Conservation (phyloP, 2,113 vertebrate species). For the Rhabdomys dilectus region DNA sequence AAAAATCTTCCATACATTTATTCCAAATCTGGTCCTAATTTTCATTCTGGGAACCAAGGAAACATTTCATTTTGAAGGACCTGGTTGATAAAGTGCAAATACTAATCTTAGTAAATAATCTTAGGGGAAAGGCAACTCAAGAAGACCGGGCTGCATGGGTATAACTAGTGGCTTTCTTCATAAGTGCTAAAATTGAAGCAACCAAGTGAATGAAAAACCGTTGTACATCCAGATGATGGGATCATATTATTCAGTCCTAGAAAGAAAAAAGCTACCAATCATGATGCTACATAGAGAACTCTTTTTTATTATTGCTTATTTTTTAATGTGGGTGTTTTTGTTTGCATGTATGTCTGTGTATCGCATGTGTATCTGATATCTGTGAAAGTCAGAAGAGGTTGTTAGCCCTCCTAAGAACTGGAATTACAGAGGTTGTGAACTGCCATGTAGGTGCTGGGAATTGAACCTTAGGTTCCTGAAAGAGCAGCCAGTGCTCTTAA, state of each 20-base stretch:
- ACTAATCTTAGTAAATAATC: neutral
- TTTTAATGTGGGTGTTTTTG: neutral
- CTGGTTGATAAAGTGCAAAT: constrained; percentile 16
- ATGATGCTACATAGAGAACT: neutral
- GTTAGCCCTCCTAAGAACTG: neutral
- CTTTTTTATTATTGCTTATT: neutral
- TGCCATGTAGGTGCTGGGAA: neutral
- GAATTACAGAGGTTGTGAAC: neutral
- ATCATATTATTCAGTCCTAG: neutral
- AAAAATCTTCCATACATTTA: constrained; percentile 18
- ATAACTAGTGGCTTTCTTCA: neutral
- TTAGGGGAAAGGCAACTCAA: neutral
- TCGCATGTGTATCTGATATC: neutral
- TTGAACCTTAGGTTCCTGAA: neutral
- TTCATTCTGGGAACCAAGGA: neutral
- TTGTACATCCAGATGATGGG: neutral
- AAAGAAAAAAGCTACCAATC: neutral
- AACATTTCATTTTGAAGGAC: constrained; percentile 45
- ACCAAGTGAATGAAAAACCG: neutral
- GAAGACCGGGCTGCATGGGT: neutral
- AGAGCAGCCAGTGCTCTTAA: neutral
- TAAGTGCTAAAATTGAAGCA: neutral
- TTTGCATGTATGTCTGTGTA: neutral
- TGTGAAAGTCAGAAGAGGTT: neutral
- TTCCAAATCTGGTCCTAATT: constrained; percentile 55